Base-by-base conservation (phyloP, 2,113 vertebrate species). In the Pterophyllum scalare region DNA sequence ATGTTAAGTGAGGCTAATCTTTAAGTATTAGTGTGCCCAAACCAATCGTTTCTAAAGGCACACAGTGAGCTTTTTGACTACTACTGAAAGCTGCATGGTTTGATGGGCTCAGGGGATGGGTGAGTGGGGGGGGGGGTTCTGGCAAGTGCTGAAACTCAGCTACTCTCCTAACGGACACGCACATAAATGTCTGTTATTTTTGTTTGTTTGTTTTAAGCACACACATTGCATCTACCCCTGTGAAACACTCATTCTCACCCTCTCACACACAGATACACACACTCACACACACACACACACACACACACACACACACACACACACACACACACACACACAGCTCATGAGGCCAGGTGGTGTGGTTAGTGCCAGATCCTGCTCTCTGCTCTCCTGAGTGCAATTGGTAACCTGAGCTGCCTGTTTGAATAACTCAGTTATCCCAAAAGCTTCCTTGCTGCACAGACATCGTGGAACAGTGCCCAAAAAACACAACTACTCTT, bases 401-500 rank as follows among this genome's bases (percentile, higher is more conserved):
- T 94, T 83, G 90, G 94, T 93, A 94, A 95, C 86, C 90, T 70
- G 93, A 95, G 86, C 93, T 91, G 91, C 87, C 90, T 89, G 88
- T 92, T 94, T 93, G 76, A 94, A 93, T 94, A 93, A 94, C 90
- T 91, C 75, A 80, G 77, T 94, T 94, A 92, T 89, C 80, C 89
- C 91, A 78, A 87, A 94, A 88, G 91, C 88, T 86, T 92, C 87
- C 86, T 85, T 20, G 31, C 85, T 84, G 70, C 80, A 49, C 72
- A 82, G 76, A 87, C 82, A 86, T 80, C 54, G 60, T 91, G 87
- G 90, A 91, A 52, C 84, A 31, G n/a, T 64, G 62, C 87, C 90
- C 67, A 82, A 91, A 86, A 92, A 84, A 88, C 88, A 88, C 80
- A 86, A 88, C 84, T 79, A 85, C 54, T 65, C 20, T 59, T 22